These are phyloP conservation scores for Eulemur rufifrons DNA, from an alignment of 2,113 vertebrate genomes.

Conservation along the genomic window DNA sequence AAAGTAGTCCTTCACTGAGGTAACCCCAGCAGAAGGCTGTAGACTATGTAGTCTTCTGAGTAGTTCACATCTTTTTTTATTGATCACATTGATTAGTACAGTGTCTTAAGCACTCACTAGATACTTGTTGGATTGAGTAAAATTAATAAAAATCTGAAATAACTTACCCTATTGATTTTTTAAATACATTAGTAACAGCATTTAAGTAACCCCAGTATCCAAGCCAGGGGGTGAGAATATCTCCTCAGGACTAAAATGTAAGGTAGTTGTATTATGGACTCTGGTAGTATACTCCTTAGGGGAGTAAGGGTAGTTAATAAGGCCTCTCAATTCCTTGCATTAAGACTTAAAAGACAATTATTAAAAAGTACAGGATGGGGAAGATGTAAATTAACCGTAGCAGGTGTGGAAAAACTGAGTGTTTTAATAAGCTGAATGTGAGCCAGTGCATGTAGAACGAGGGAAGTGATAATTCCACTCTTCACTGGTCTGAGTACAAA, in stretches of 20 bases:
- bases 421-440: not conserved
- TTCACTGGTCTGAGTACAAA: not conserved
- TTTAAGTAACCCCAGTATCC: constrained; percentile 12
- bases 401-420: not conserved
- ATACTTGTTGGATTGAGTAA: not conserved
- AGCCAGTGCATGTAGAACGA: not conserved
- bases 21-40: not conserved
- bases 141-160: constrained; percentile 14
- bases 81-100: not conserved
- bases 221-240: not conserved
- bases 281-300: not conserved
- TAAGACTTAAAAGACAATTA: not conserved
- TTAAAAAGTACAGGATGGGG: not conserved
- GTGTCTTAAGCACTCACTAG: not conserved
- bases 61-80: not conserved
- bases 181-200: not conserved
- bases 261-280: not conserved
- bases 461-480: not conserved
- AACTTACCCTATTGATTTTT: not conserved
- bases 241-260: not conserved
- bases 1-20: not conserved
- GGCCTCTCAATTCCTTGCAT: not conserved
- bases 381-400: not conserved
- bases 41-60: not conserved
- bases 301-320: not conserved